These are phyloP conservation scores for Homarus gammarus DNA, from an alignment of 2,888 invertebrate genomes.

Conservation along the genomic window DNA sequence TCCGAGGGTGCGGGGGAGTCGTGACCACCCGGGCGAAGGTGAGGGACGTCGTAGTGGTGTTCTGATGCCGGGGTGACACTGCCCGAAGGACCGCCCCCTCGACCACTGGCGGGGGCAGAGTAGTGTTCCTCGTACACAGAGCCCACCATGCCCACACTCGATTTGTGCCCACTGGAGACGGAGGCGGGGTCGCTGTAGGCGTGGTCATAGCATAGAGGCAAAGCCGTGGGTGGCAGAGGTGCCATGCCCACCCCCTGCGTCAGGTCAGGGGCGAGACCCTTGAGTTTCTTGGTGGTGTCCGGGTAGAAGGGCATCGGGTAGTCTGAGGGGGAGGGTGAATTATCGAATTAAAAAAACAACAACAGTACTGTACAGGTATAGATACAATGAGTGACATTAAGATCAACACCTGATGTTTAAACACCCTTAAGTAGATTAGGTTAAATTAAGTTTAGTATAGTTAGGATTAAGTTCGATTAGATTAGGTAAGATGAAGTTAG, in stretches of 20 bases:
- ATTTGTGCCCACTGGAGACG: slow-evolving; percentile 71
- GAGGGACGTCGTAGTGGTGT: slow-evolving; percentile 74
- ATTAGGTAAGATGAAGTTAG: no score
- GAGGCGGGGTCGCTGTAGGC: slow-evolving; percentile 74
- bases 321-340: slow-evolving; percentile 43
- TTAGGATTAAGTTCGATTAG: no score
- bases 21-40: slow-evolving; percentile 53
- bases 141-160: slow-evolving; percentile 51
- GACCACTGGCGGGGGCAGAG: slow-evolving; percentile 70
- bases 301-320: slow-evolving; percentile 75
- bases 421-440: neutral
- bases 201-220: slow-evolving; percentile 68
- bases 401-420: no score
- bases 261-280: slow-evolving; percentile 72
- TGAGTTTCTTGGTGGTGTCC: slow-evolving; percentile 68
- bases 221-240: slow-evolving; percentile 53
- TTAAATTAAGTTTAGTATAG: neutral
- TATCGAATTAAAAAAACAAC: neutral
- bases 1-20: slow-evolving; percentile 72
- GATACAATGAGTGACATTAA: no score
- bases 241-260: slow-evolving; percentile 68
- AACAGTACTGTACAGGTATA: neutral
- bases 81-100: slow-evolving; percentile 44
- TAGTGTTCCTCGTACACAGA: slow-evolving; percentile 72
- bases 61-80: slow-evolving; percentile 73